Percentiles rank a stretch among this genome's conserved stretches.
Evolutionary conservation across 37 sponge, comb jelly and placozoan genomes (phyloP).

Genomic region (Halisarca cf. caerulea): DNA sequence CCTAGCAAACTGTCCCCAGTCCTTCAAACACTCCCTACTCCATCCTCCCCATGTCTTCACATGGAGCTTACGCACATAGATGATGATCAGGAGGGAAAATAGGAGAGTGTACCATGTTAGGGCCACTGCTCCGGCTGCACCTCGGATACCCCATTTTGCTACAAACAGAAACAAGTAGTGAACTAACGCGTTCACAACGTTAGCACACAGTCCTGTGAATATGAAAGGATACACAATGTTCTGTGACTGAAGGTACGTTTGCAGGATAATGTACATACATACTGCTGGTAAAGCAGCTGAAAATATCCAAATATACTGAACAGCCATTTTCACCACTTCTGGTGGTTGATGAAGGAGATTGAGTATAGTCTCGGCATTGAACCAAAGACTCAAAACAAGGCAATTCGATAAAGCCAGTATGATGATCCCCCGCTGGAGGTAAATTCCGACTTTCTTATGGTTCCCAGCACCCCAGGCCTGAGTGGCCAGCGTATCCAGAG

Average conservation of each 20-base stretch:
- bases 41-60: slow-evolving; percentile 69
- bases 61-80: slow-evolving; percentile 42
- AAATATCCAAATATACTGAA: not conserved
- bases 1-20: slow-evolving; percentile 51
- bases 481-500: slow-evolving; percentile 23
- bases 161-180: slow-evolving; percentile 45
- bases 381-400: slow-evolving; percentile 37
- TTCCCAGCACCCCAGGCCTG: slow-evolving; percentile 68
- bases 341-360: slow-evolving; percentile 47
- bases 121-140: slow-evolving; percentile 22
- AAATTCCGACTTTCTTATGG: slow-evolving; percentile 63
- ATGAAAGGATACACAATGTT: slow-evolving; percentile 56
- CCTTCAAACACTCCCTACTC: slow-evolving; percentile 61
- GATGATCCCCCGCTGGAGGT: slow-evolving; percentile 61
- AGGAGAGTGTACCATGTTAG: slow-evolving; percentile 4
- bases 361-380: slow-evolving; percentile 64
- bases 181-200: slow-evolving; percentile 20
- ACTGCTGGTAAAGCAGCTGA: not conserved
- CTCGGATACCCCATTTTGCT: slow-evolving; percentile 27
- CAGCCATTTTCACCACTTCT: slow-evolving; percentile 42
- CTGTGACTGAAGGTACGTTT: slow-evolving; percentile 72
- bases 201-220: not conserved
- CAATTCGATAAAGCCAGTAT: slow-evolving; percentile 23
- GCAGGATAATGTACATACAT: slow-evolving; percentile 27
- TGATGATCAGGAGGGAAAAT: slow-evolving; percentile 26